Evolutionary conservation across 2,888 invertebrate genomes (phyloP).

Genomic region (Ichneumoninae sp.): DNA sequence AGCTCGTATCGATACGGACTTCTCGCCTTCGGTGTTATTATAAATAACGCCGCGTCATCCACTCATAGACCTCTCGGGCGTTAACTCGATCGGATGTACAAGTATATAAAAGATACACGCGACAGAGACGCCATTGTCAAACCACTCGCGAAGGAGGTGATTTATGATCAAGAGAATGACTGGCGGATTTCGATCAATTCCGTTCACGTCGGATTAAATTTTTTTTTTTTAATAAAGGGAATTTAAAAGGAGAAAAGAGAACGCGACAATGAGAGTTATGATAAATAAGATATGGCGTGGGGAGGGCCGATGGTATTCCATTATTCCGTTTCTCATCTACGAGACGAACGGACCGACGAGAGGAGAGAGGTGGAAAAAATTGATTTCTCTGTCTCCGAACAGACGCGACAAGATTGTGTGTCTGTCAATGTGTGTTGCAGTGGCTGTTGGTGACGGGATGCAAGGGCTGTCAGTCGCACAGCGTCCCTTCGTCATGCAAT

Average conservation of each 20-base stretch:
- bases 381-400: constrained; percentile 38
- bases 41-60: constrained; percentile 30
- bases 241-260: constrained; percentile 12
- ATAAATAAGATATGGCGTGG: constrained; percentile 54
- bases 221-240: not conserved
- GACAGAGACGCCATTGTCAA: constrained; percentile 20
- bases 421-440: not conserved
- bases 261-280: constrained; percentile 43
- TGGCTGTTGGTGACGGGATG: constrained; percentile 7
- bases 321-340: constrained; percentile 9
- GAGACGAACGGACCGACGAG: constrained; percentile 18
- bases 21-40: constrained; percentile 21
- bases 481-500: constrained; percentile 40
- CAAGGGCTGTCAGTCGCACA: constrained; percentile 55
- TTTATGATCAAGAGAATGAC: constrained; percentile 52
- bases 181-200: constrained; percentile 48
- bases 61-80: constrained; percentile 28
- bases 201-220: constrained; percentile 20
- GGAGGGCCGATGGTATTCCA: constrained; percentile 25
- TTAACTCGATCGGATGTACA: constrained; percentile 32
- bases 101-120: not conserved
- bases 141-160: constrained; percentile 39
- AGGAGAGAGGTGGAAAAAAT: constrained; percentile 15
- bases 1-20: constrained; percentile 17
- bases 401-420: constrained; percentile 29